phyloP scores from a whole-genome alignment of 2,888 invertebrate genomes.

The Macrosiphum euphorbiae region DNA sequence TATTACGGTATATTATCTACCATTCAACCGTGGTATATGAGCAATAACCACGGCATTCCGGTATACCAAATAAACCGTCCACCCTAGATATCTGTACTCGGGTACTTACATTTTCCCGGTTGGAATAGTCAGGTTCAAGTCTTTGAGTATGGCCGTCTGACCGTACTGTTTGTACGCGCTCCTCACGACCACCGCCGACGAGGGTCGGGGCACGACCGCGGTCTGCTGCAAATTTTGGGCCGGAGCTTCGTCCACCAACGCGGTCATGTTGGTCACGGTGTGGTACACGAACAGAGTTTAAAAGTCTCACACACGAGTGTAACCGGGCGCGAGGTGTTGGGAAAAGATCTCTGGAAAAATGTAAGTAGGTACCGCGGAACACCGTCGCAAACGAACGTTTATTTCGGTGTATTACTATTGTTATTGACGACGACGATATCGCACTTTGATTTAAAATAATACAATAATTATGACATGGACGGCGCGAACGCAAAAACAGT shows the following conservation, averaged over 20 bases:
- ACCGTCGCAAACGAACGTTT: not conserved
- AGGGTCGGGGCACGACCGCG: constrained; percentile 9
- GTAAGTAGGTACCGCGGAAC: not conserved
- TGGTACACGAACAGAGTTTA: not conserved
- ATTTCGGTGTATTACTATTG: not conserved
- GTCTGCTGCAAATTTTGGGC: not conserved
- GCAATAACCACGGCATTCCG: not conserved
- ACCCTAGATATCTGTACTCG: too few relatives aligned
- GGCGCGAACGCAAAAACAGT: not conserved
- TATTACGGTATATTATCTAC: not conserved
- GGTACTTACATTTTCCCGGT: constrained; percentile 83
- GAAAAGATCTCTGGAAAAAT: not conserved
- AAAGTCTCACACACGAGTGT: not conserved
- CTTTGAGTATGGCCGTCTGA: constrained; percentile 76
- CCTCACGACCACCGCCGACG: constrained; percentile 66
- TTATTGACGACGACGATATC: not conserved
- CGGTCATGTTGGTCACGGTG: not conserved
- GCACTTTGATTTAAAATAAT: not conserved
- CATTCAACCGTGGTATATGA: not conserved
- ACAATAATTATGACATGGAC: not conserved
- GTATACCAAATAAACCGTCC: too few relatives aligned
- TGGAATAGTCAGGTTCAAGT: constrained; percentile 81
- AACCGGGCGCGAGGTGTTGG: not conserved
- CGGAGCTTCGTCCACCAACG: not conserved
- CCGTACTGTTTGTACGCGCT: constrained; percentile 68